Evolutionary conservation across 2,888 invertebrate species (phyloP).

Genomic region (Lampropteryx suffumata): DNA sequence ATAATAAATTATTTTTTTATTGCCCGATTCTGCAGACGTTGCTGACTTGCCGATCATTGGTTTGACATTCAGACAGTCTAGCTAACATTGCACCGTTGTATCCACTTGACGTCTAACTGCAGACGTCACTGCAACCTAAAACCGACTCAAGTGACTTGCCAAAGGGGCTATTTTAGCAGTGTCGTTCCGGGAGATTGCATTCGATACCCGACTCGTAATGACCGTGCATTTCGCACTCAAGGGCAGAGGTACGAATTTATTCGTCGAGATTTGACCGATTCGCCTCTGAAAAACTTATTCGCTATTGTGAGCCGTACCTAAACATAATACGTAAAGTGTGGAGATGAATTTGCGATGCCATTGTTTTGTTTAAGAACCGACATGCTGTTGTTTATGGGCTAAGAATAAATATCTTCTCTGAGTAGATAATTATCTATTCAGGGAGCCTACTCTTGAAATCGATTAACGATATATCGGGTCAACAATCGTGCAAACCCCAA

Average conservation of each 20-base stretch:
- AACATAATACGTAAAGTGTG: too few species aligned
- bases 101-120: constrained; percentile 51
- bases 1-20: constrained; percentile 81
- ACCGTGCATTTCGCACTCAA: constrained; percentile 74
- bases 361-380: too few species aligned
- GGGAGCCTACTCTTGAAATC: too few species aligned
- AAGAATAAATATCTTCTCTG: too few species aligned
- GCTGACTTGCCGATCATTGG: constrained; percentile 75
- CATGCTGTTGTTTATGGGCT: too few species aligned
- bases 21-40: constrained; percentile 66
- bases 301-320: constrained; percentile 39
- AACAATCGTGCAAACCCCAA: too few species aligned
- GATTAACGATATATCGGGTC: too few species aligned
- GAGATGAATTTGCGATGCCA: too few species aligned
- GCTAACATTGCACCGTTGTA: constrained; percentile 70
- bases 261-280: constrained; percentile 62
- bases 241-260: constrained; percentile 74
- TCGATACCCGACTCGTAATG: constrained; percentile 60
- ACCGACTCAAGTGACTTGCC: constrained; percentile 34
- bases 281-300: constrained; percentile 52
- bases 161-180: constrained; percentile 40
- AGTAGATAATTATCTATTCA: too few species aligned
- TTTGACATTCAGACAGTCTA: constrained; percentile 82
- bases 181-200: constrained; percentile 51
- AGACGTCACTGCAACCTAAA: constrained; percentile 39